A percentile compares a stretch with the other conserved stretches of the same genome.
Evolutionary conservation across 2,888 invertebrate genomes (phyloP).

Genomic region (Diogma glabrata): DNA sequence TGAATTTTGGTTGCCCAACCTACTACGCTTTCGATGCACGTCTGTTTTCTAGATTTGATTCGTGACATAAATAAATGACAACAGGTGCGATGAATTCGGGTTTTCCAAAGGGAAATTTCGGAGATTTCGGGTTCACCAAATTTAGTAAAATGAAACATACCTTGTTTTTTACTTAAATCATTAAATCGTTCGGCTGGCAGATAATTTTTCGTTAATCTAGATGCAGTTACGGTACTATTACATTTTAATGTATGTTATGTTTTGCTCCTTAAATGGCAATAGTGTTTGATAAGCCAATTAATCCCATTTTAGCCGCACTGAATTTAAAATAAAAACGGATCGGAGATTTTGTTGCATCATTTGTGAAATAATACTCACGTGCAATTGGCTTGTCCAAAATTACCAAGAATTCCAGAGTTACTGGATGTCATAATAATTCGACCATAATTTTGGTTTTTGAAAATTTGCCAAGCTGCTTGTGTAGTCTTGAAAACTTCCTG

Average conservation of each 20-base stretch:
- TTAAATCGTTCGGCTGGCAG: slow-evolving; percentile 82
- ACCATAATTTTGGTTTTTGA: slow-evolving; percentile 87
- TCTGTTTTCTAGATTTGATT: slow-evolving; percentile 72
- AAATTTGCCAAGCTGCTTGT: slow-evolving; percentile 91
- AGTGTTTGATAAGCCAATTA: slow-evolving; percentile 84
- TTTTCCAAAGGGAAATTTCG: slow-evolving; percentile 17
- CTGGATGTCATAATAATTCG: slow-evolving; percentile 91
- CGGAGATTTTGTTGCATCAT: background rate
- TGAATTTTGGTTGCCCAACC: slow-evolving; percentile 67
- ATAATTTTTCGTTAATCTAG: slow-evolving; percentile 84
- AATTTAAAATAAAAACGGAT: slow-evolving; percentile 28
- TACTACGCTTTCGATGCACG: slow-evolving; percentile 70
- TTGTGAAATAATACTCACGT: too few species aligned
- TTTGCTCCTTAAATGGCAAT: slow-evolving; percentile 84
- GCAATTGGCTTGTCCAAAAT: slow-evolving; percentile 92
- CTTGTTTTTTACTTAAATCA: slow-evolving; percentile 57
- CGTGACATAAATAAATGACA: slow-evolving; percentile 76
- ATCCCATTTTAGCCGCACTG: slow-evolving; percentile 83
- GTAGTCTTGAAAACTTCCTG: slow-evolving; percentile 89
- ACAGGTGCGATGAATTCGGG: slow-evolving; percentile 35
- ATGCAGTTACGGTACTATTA: slow-evolving; percentile 88
- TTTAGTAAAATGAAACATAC: background rate
- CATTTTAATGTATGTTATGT: slow-evolving; percentile 83
- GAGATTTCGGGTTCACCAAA: background rate
- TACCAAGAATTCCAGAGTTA: slow-evolving; percentile 89